Percentiles rank a stretch among this genome's conserved stretches.
Evolutionary conservation across 2,888 invertebrate genomes (phyloP).

Genomic region (Scotopteryx bipunctaria): DNA sequence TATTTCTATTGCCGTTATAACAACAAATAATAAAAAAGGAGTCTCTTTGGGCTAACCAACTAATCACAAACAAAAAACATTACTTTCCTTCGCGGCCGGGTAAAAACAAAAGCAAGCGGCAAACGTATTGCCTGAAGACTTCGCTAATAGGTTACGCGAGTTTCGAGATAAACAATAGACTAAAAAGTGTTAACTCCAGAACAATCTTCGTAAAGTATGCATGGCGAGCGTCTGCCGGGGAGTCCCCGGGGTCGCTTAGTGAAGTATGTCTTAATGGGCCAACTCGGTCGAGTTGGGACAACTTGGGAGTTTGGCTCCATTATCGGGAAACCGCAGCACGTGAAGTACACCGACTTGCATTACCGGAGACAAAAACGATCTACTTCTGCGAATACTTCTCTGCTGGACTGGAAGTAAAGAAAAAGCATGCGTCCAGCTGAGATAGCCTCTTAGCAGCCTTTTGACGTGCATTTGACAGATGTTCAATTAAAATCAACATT

Average conservation of each 20-base stretch:
- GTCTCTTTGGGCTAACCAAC: too few relatives aligned
- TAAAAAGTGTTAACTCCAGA: slow-evolving; percentile 34
- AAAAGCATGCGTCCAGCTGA: too few relatives aligned
- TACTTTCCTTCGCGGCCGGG: too few relatives aligned
- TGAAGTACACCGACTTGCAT: slow-evolving; percentile 15
- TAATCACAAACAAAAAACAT: too few relatives aligned
- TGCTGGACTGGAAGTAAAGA: too few relatives aligned
- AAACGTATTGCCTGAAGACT: background rate
- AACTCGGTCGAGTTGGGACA: slow-evolving; percentile 37
- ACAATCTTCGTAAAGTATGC: slow-evolving; percentile 37
- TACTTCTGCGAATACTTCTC: too few relatives aligned
- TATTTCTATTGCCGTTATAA: too few relatives aligned
- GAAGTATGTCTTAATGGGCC: slow-evolving; percentile 53
- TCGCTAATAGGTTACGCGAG: background rate
- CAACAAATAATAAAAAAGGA: too few relatives aligned
- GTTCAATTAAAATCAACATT: too few relatives aligned
- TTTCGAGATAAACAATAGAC: slow-evolving; percentile 20
- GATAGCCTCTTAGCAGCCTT: too few relatives aligned
- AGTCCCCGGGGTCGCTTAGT: slow-evolving; percentile 38
- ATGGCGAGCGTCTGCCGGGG: slow-evolving; percentile 27
- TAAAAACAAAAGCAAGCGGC: background rate
- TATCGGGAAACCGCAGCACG: slow-evolving; percentile 40
- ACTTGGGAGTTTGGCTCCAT: slow-evolving; percentile 41
- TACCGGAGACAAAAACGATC: slow-evolving; percentile 17
- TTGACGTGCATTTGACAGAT: too few relatives aligned